phyloP scores from a whole-genome alignment of 2,888 invertebrate genomes.

The Macrophya alboannulata region DNA sequence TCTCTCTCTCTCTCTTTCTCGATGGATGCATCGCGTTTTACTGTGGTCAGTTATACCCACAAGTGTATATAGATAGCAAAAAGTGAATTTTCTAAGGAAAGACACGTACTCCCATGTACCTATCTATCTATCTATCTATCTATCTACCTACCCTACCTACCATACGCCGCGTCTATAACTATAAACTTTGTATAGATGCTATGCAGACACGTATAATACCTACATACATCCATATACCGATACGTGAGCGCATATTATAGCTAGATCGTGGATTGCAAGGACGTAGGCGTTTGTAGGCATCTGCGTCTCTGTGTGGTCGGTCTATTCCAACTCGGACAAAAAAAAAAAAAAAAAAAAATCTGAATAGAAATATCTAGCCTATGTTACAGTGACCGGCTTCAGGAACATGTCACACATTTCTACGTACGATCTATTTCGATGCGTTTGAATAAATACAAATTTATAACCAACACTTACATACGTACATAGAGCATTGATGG shows the following conservation, averaged over 20 bases:
- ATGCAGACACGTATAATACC: too few relatives aligned
- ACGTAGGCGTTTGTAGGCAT: slow-evolving; percentile 11
- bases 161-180: background rate
- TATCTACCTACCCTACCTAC: too few relatives aligned
- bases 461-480: too few relatives aligned
- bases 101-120: background rate
- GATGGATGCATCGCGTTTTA: slow-evolving; percentile 8
- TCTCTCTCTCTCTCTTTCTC: background rate
- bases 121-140: too few relatives aligned
- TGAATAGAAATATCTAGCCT: background rate
- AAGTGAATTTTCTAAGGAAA: background rate
- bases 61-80: slow-evolving; percentile 6
- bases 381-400: background rate
- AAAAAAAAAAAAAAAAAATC: too few relatives aligned
- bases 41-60: background rate
- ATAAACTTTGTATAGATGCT: background rate
- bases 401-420: background rate
- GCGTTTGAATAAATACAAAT: background rate
- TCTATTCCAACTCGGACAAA: background rate
- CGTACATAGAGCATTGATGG: too few relatives aligned
- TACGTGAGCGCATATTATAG: background rate
- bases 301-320: background rate
- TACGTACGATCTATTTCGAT: background rate
- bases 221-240: background rate
- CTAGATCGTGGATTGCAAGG: slow-evolving; percentile 8